These are phyloP conservation scores for Smittia aterrima DNA, from an alignment of 2,888 invertebrate species.

Conservation along the genomic window DNA sequence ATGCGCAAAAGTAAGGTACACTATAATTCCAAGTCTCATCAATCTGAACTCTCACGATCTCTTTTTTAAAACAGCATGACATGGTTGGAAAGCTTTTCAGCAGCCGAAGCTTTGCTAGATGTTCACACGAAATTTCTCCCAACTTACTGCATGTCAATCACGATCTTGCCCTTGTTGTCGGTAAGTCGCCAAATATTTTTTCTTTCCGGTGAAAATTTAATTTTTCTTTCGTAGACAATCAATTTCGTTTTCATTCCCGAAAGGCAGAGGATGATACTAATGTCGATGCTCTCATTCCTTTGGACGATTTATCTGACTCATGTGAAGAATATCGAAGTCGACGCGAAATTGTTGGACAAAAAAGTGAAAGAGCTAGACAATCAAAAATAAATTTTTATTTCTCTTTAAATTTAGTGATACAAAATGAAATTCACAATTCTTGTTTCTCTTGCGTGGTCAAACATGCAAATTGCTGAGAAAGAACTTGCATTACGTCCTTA, in stretches of 20 bases:
- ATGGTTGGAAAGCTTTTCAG: constrained; percentile 66
- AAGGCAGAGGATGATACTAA: constrained; percentile 69
- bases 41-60: constrained; percentile 57
- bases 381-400: constrained; percentile 7
- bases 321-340: constrained; percentile 25
- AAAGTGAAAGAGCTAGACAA: not conserved
- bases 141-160: constrained; percentile 58
- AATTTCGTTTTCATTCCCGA: constrained; percentile 71
- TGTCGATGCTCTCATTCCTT: constrained; percentile 56
- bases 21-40: not conserved
- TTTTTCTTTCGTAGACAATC: constrained; percentile 56
- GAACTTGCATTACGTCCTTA: constrained; percentile 51
- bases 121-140: constrained; percentile 70
- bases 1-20: constrained; percentile 61
- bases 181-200: not conserved
- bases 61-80: constrained; percentile 72
- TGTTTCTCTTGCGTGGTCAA: constrained; percentile 43
- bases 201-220: not conserved
- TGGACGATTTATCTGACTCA: constrained; percentile 59
- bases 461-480: constrained; percentile 49
- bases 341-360: constrained; percentile 21
- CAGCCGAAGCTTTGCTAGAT: constrained; percentile 65
- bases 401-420: not conserved
- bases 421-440: not conserved
- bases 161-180: constrained; percentile 10